Conservation (phyloP, 2,888 invertebrate genomes). For the Anarsia innoxiella region DNA sequence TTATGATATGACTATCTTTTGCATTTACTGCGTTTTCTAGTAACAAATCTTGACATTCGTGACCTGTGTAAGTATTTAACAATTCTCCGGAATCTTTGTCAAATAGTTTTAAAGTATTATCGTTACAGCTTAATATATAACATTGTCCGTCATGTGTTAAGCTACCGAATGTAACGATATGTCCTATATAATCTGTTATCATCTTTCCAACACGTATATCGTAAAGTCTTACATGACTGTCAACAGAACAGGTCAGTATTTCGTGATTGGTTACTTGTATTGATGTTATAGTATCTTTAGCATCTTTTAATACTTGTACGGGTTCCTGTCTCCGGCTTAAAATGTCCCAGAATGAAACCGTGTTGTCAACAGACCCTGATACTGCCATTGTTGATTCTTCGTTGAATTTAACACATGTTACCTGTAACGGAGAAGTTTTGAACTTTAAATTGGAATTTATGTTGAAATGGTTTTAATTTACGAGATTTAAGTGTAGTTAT, state of each 20-base stretch:
- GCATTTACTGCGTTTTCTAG: slow-evolving; percentile 91
- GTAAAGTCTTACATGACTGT: slow-evolving; percentile 90
- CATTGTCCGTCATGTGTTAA: slow-evolving; percentile 97
- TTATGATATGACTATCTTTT: slow-evolving; percentile 89
- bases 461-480: no score
- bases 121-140: slow-evolving; percentile 87
- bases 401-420: slow-evolving; percentile 91
- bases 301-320: slow-evolving; percentile 84
- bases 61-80: slow-evolving; percentile 84
- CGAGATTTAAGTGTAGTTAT: no score
- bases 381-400: slow-evolving; percentile 95
- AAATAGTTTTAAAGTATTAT: slow-evolving; percentile 87
- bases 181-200: slow-evolving; percentile 88
- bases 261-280: slow-evolving; percentile 90
- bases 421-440: no score
- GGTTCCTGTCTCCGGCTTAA: slow-evolving; percentile 60
- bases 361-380: slow-evolving; percentile 95
- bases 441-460: no score
- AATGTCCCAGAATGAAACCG: slow-evolving; percentile 93
- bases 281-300: slow-evolving; percentile 92
- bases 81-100: slow-evolving; percentile 82
- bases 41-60: slow-evolving; percentile 86
- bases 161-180: slow-evolving; percentile 87
- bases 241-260: slow-evolving; percentile 92
- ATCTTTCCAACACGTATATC: slow-evolving; percentile 92